phyloP scores from a whole-genome alignment of 2,888 invertebrate species.

The Xestia xanthographa region DNA sequence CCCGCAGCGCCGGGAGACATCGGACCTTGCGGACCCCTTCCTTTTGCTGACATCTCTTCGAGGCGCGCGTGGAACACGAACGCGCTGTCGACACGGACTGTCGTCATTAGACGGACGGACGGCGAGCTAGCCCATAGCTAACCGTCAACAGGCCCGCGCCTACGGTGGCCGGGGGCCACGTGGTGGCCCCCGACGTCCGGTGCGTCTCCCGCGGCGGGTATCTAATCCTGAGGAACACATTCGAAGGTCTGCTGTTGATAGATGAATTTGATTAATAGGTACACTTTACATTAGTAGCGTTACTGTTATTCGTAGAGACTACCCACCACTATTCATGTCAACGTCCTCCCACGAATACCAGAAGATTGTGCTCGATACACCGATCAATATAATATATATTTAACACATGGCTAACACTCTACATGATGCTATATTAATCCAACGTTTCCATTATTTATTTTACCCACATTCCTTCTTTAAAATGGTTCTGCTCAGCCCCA shows the following conservation, averaged over 20 bases:
- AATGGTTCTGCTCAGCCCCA: conserved; percentile 57
- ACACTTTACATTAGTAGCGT: conserved; percentile 4
- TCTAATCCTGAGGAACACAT: neutral
- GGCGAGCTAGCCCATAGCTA: too few relatives aligned
- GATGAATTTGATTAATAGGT: conserved; percentile 10
- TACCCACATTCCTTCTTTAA: conserved; percentile 56
- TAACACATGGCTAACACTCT: conserved; percentile 31
- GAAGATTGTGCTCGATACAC: conserved; percentile 5
- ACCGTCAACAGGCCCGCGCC: too few relatives aligned
- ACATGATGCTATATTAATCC: conserved; percentile 52
- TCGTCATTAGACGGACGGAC: too few relatives aligned
- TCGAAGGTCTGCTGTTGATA: neutral
- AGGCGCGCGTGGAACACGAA: too few relatives aligned
- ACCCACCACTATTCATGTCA: conserved; percentile 19
- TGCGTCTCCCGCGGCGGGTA: too few relatives aligned
- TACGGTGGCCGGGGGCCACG: too few relatives aligned
- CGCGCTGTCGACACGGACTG: too few relatives aligned
- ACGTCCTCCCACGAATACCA: conserved; percentile 22
- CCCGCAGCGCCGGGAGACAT: too few relatives aligned
- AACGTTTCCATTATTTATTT: conserved; percentile 65
- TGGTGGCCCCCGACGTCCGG: too few relatives aligned
- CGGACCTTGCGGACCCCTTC: too few relatives aligned
- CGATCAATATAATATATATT: conserved; percentile 20
- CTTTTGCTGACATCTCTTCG: too few relatives aligned
- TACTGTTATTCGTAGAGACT: neutral